Evolutionary conservation across 2,888 invertebrate genomes (phyloP), one percentile per base, ranked within the genome.

Genomic region (Cabera pusaria): DNA sequence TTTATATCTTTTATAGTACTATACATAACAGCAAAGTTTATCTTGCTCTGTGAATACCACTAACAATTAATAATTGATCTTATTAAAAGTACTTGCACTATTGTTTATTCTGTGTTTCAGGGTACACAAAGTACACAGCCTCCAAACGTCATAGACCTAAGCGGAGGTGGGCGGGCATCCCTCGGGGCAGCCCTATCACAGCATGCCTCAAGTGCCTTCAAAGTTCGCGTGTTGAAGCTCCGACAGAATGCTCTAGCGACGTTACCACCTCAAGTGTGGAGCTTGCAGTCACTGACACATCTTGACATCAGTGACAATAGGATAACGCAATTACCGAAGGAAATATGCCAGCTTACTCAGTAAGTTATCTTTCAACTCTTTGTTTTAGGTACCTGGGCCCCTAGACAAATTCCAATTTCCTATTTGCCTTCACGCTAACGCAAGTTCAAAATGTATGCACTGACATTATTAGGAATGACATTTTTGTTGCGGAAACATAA

Each of bases 261-360:
- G 14, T 76, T 94, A 44, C 94, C 94, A 0, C 67, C 75, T 10
- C 92, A 92, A 55, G 74, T 93, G 35, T 85, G 93, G 63, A 83
- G 90, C 33, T 76, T 94, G 42, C 78, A 80, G n/a, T 84, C 90
- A 1, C 77, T 94, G 45, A 91, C 91, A 19, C 90, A 90, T 39
- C 87, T 95, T 36, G 93, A 94, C 69, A 77, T 94, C 48, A 92
- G 93, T 26, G 91, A 93, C 62, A 95, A 95, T 68, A 89, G 90
- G 52, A 90, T 95, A 51, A 73, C 90, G 33, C 90, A 91, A 43
- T 72, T 94, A 38, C 93, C 94, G 0, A 76, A 89, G 24, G 93
- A 92, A 67, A 92, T 95, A 62, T 87, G 83, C 57, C 90, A 74
- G 28, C 69, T 88, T 10, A 67, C 67, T 23, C 85, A 87, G 87